These are phyloP conservation scores for Orycteropus afer DNA, from an alignment of 2,113 vertebrate species.

Conservation along the genomic window DNA sequence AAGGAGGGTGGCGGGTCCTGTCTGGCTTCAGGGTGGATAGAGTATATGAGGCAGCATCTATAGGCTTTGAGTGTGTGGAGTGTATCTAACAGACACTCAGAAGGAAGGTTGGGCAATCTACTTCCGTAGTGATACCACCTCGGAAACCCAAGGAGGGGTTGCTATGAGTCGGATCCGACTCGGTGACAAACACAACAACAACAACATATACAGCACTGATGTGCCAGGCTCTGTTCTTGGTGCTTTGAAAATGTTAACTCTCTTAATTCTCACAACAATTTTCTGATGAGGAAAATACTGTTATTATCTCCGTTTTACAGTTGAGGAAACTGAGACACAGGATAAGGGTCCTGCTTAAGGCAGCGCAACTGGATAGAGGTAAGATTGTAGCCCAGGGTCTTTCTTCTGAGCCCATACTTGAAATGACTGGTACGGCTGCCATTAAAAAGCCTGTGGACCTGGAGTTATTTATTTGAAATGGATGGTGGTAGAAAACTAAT, in stretches of 20 bases:
- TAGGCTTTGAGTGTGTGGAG: background rate
- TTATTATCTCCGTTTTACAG: background rate
- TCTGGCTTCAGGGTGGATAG: background rate
- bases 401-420: background rate
- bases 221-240: background rate
- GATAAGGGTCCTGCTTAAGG: background rate
- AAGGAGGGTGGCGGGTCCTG: background rate
- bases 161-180: no score
- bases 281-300: background rate
- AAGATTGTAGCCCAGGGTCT: background rate
- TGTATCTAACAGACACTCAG: background rate
- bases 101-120: no score
- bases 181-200: no score
- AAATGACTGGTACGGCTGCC: background rate
- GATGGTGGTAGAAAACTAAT: background rate
- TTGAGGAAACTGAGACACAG: background rate
- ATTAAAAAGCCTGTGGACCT: fast-evolving
- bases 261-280: background rate
- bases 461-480: background rate
- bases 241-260: background rate
- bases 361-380: no score
- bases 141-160: no score
- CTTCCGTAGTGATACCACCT: no score
- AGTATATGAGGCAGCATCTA: background rate
- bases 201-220: background rate